phyloP scores from a whole-genome alignment of 1,140 invertebrate genomes.

The Trachymyrmex septentrionalis region DNA sequence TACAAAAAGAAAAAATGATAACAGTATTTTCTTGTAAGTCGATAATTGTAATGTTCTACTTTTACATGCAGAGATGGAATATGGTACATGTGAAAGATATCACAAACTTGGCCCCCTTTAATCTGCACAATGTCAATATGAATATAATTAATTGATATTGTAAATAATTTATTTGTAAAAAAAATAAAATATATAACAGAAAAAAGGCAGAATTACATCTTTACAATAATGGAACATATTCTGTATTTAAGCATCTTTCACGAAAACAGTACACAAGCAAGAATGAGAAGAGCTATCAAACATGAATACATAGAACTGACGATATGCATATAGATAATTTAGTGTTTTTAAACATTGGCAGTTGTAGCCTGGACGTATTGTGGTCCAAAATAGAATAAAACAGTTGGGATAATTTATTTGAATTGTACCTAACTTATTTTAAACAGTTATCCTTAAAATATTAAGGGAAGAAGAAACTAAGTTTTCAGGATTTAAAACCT shows the following conservation, averaged over 20 bases:
- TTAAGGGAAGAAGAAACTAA: slow-evolving; percentile 40
- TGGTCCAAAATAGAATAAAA: slow-evolving; percentile 75
- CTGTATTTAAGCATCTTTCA: not conserved
- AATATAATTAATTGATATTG: slow-evolving; percentile 14
- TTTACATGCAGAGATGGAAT: slow-evolving; percentile 38
- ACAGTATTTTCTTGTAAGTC: slow-evolving; percentile 19
- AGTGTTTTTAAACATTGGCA: slow-evolving; percentile 78
- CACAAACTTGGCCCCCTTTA: slow-evolving; percentile 71
- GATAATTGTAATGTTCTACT: slow-evolving; percentile 24
- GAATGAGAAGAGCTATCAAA: slow-evolving; percentile 14
- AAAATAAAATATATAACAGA: not conserved
- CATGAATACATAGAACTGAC: slow-evolving; percentile 67
- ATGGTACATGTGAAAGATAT: slow-evolving; percentile 41
- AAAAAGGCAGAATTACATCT: slow-evolving; percentile 5
- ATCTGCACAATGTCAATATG: slow-evolving; percentile 12
- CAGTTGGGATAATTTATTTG: slow-evolving; percentile 62
- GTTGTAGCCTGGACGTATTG: slow-evolving; percentile 79
- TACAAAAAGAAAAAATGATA: not conserved
- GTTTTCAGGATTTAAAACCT: not conserved
- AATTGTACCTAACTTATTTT: slow-evolving; percentile 62
- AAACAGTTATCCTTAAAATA: slow-evolving; percentile 33
- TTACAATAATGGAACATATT: not conserved
- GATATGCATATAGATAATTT: slow-evolving; percentile 65
- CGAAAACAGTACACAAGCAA: slow-evolving; percentile 12
- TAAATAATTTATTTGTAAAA: slow-evolving; percentile 23